Percentiles rank a stretch among this genome's conserved stretches.
Evolutionary conservation across 1,140 invertebrate species (phyloP).

Genomic region (Scaptomyza montana): DNA sequence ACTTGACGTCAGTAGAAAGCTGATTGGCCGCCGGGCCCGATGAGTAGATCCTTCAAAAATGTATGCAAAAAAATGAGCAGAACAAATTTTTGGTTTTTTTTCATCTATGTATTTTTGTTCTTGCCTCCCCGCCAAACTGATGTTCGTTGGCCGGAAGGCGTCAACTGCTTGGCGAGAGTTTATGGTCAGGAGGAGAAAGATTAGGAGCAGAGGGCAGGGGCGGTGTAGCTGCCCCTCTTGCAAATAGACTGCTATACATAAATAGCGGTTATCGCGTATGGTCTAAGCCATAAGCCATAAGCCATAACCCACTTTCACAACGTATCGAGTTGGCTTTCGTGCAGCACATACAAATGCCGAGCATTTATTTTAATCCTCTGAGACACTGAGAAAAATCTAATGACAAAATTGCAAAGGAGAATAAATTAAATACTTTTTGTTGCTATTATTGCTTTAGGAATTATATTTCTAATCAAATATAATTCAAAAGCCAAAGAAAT

Average conservation of each 20-base stretch:
- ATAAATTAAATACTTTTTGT: neutral
- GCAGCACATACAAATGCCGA: conserved; percentile 73
- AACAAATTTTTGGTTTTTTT: conserved; percentile 2
- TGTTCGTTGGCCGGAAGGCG: conserved; percentile 23
- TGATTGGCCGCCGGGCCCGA: neutral
- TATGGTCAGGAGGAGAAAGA: neutral
- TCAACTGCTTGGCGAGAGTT: conserved; percentile 2
- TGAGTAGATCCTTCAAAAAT: conserved; percentile 8
- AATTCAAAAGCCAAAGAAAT: no score
- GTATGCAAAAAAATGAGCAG: conserved; percentile 12
- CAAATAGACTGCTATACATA: conserved; percentile 49
- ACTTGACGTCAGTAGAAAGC: conserved; percentile 44
- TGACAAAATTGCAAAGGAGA: neutral
- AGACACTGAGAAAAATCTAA: neutral
- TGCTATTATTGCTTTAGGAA: neutral
- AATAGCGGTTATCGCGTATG: conserved; percentile 70
- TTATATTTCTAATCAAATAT: no score
- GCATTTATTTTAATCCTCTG: conserved; percentile 78
- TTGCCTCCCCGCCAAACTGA: conserved; percentile 12
- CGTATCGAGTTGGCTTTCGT: conserved; percentile 39
- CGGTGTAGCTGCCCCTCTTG: conserved; percentile 46
- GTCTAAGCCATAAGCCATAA: conserved; percentile 46
- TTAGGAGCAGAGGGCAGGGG: neutral
- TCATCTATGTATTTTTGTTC: neutral
- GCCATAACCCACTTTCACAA: conserved; percentile 42